phyloP scores from a whole-genome alignment of 1,140 invertebrate genomes.

The Bradysia coprophila region DNA sequence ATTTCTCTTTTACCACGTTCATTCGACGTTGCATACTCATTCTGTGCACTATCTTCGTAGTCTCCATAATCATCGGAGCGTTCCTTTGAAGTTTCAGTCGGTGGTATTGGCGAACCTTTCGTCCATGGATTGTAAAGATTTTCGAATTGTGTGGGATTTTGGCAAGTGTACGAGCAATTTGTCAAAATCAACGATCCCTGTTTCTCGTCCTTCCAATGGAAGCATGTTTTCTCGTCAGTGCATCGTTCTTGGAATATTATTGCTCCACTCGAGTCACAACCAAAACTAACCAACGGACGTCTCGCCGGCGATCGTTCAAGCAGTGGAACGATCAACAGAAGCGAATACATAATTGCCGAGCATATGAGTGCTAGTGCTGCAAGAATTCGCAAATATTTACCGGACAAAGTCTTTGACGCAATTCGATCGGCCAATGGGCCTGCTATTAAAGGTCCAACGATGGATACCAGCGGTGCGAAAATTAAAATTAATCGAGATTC shows the following conservation, averaged over 20 bases:
- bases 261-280: constrained; percentile 41
- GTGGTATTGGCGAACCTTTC: constrained; percentile 11
- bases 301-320: constrained; percentile 32
- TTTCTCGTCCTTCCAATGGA: constrained; percentile 38
- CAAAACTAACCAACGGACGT: constrained; percentile 41
- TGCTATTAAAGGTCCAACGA: constrained; percentile 43
- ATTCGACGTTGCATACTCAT: neutral
- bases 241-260: constrained; percentile 49
- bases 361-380: constrained; percentile 44
- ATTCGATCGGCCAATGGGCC: constrained; percentile 47
- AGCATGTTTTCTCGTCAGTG: constrained; percentile 35
- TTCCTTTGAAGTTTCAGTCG: constrained; percentile 16
- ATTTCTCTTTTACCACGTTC: constrained; percentile 2
- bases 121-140: constrained; percentile 15
- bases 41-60: constrained; percentile 11
- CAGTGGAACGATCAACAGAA: constrained; percentile 41
- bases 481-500: constrained; percentile 54
- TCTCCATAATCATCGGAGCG: constrained; percentile 20
- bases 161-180: constrained; percentile 37
- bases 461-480: constrained; percentile 47
- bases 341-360: constrained; percentile 42
- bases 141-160: constrained; percentile 20
- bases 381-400: constrained; percentile 34
- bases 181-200: constrained; percentile 28
- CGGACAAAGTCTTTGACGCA: constrained; percentile 21